These are phyloP conservation scores for Heliconius sara DNA, from an alignment of 2,888 invertebrate genomes.

Conservation along the genomic window DNA sequence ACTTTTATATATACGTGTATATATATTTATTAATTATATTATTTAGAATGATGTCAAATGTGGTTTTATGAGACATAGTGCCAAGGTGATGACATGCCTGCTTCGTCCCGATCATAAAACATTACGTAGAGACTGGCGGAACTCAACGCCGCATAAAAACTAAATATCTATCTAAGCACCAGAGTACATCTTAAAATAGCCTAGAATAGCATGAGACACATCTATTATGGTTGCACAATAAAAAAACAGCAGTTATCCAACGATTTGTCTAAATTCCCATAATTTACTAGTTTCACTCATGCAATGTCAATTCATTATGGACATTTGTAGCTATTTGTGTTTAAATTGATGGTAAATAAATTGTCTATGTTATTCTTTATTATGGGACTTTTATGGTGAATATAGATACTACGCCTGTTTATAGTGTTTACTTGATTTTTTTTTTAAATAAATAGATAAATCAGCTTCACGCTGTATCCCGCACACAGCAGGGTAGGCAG, in stretches of 20 bases:
- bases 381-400: not conserved
- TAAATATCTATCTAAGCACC: not conserved
- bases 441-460: too few relatives aligned
- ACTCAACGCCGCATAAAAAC: not conserved
- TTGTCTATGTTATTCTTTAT: slow-evolving; percentile 1
- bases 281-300: slow-evolving; percentile 22
- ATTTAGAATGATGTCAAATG: too few relatives aligned
- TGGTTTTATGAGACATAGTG: too few relatives aligned
- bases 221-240: not conserved
- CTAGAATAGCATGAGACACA: slow-evolving; percentile 9
- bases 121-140: not conserved
- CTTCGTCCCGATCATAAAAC: too few relatives aligned
- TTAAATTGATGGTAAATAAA: slow-evolving; percentile 15
- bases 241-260: slow-evolving; percentile 12
- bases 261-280: slow-evolving; percentile 26
- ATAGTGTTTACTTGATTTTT: too few relatives aligned
- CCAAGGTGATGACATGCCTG: too few relatives aligned
- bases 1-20: too few relatives aligned
- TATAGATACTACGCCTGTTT: too few relatives aligned
- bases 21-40: too few relatives aligned
- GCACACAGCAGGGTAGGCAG: too few relatives aligned
- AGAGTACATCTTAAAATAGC: not conserved
- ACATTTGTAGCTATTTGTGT: slow-evolving; percentile 37
- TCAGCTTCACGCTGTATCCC: too few relatives aligned
- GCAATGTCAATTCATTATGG: slow-evolving; percentile 33